Evolutionary conservation across 2,113 vertebrate genomes (phyloP), one percentile per base, ranked within the genome.

Genomic region (Mirounga angustirostris): DNA sequence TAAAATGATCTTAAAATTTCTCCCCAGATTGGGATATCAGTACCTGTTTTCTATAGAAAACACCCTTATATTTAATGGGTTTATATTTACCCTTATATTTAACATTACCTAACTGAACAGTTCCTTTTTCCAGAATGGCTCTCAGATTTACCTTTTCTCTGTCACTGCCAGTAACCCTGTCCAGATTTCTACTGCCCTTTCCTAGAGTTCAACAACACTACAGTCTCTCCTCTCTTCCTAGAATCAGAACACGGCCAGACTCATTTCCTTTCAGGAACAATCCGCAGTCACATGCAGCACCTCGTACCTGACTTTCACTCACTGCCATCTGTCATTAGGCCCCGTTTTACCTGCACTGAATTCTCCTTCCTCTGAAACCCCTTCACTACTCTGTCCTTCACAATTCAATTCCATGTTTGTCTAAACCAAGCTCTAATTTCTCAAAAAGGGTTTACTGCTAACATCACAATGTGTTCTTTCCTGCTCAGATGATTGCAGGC

Each of bases 401-500:
- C 33, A 26, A 82, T 46, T 67, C 50, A 87, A 71, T 59, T 89
- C 12, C 56, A 95, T 76, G 92, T 93, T 95, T 19, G 80, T 81
- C 85, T 69, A 9, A 59, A 85, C 76, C 78, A 89, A 61, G 54
- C 89, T 93, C 86, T 92, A 56, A 78, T 89, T 96, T 92, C 82
- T 78, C 81, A 85, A 88, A 80, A 97, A 94, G 61, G 36, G 21
- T 69, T 89, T 94, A 91, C 18, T 91, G 21, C 71, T 80, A 89
- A 95, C 6, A 78, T 22, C 33, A 80, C 7, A 69, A 33, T 36
- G 73, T 78, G 28, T 71, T 92, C n/a, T 89, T 56, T 79, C 33
- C 46, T 86, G 58, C 54, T 71, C 71, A 81, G 43, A 87, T 52
- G 7, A 61, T 71, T 95, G 84, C 40, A 52, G 43, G 36, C 0